Evolutionary conservation across 2,888 invertebrate species (phyloP).

Genomic region (Neuroscelio doddi): DNA sequence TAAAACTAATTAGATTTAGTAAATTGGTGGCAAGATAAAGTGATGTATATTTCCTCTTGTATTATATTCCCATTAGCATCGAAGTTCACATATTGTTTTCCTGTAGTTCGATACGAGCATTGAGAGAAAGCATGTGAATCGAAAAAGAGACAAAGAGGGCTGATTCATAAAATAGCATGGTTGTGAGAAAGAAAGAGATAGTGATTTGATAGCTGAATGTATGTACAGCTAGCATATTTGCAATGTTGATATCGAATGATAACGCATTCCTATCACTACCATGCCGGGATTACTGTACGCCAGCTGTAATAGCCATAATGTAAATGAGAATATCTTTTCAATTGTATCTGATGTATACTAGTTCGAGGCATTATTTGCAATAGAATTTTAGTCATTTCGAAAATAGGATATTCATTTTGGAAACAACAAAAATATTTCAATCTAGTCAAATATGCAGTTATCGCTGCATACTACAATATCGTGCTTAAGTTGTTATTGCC

Average conservation of each 20-base stretch:
- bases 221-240: slow-evolving; percentile 55
- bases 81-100: slow-evolving; percentile 63
- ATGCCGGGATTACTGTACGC: slow-evolving; percentile 48
- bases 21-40: slow-evolving; percentile 11
- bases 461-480: too few species aligned
- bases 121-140: slow-evolving; percentile 27
- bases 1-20: slow-evolving; percentile 19
- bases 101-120: slow-evolving; percentile 44
- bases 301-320: slow-evolving; percentile 46
- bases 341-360: slow-evolving; percentile 35
- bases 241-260: slow-evolving; percentile 64
- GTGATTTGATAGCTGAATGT: slow-evolving; percentile 42
- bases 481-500: too few species aligned
- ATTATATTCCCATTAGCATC: slow-evolving; percentile 57
- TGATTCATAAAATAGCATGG: not conserved
- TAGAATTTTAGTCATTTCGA: slow-evolving; percentile 28
- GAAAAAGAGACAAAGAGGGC: slow-evolving; percentile 31
- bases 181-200: slow-evolving; percentile 24
- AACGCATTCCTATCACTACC: slow-evolving; percentile 61
- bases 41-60: slow-evolving; percentile 33
- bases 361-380: slow-evolving; percentile 35
- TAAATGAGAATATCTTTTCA: slow-evolving; percentile 42
- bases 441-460: too few species aligned
- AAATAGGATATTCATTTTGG: slow-evolving; percentile 9
- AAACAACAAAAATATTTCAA: too few species aligned